Evolutionary conservation across 2,113 vertebrate species (phyloP).

Genomic region (Ramphastos sulfuratus): DNA sequence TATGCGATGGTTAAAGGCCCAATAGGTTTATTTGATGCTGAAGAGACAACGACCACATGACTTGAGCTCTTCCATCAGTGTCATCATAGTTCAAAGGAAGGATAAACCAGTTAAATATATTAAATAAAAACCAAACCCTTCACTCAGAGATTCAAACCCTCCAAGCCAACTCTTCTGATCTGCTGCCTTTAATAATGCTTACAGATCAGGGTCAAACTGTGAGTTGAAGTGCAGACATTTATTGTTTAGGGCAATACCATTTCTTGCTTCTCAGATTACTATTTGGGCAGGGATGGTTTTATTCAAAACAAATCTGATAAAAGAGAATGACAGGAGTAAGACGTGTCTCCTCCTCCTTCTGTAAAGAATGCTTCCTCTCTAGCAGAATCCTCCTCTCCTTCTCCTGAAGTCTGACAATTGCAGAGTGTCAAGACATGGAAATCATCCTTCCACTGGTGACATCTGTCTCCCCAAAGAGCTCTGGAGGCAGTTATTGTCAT

Average conservation of each 20-base stretch:
- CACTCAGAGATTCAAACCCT: background rate
- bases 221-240: background rate
- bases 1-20: background rate
- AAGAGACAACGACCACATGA: background rate
- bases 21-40: background rate
- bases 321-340: slow-evolving; percentile 25
- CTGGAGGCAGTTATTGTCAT: slow-evolving; percentile 30
- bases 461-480: slow-evolving; percentile 56
- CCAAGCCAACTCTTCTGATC: background rate
- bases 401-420: slow-evolving; percentile 25
- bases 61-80: background rate
- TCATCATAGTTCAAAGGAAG: background rate
- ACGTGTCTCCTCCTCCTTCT: background rate
- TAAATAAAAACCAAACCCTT: background rate
- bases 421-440: slow-evolving; percentile 22
- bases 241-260: background rate
- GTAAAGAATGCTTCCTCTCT: background rate
- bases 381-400: slow-evolving; percentile 3
- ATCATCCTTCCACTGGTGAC: slow-evolving; percentile 57
- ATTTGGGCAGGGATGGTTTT: background rate
- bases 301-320: slow-evolving; percentile 30
- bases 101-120: background rate
- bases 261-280: background rate
- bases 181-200: background rate
- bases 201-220: background rate